phyloP scores from a whole-genome alignment of 2,888 invertebrate species.

The Eupithecia abbreviata region DNA sequence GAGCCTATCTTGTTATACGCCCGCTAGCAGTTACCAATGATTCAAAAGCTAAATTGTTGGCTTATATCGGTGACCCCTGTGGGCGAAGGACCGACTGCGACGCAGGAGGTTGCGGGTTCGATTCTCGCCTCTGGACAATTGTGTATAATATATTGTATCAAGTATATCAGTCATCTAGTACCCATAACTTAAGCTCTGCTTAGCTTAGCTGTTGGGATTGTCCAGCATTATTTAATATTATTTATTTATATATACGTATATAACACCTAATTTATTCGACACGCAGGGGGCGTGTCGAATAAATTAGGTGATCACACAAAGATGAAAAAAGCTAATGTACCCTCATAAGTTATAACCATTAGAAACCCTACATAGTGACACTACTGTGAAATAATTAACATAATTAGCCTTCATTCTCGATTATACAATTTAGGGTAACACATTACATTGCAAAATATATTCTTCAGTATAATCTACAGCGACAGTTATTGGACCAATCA shows the following conservation, averaged over 20 bases:
- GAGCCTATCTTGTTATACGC: background rate
- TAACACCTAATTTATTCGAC: background rate
- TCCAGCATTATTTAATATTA: too few relatives aligned
- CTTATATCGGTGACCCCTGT: background rate
- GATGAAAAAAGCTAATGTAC: conserved; percentile 24
- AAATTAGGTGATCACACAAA: too few relatives aligned
- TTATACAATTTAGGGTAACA: conserved; percentile 6
- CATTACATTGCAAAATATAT: conserved; percentile 3
- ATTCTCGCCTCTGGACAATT: too few relatives aligned
- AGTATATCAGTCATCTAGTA: too few relatives aligned
- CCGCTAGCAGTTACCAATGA: background rate
- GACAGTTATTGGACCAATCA: conserved; percentile 18
- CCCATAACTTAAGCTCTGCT: too few relatives aligned
- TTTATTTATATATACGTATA: background rate
- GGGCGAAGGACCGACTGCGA: too few relatives aligned
- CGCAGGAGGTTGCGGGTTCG: too few relatives aligned
- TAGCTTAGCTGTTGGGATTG: too few relatives aligned
- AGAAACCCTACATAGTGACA: conserved; percentile 28
- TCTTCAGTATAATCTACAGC: conserved; percentile 5
- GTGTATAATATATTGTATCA: too few relatives aligned
- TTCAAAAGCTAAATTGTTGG: background rate
- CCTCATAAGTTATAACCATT: conserved; percentile 24
- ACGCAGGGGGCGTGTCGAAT: too few relatives aligned
- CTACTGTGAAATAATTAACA: conserved; percentile 18
- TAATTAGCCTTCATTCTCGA: conserved; percentile 22